Base-by-base conservation (phyloP, 2,888 invertebrate species). In the Torymus texanus region DNA sequence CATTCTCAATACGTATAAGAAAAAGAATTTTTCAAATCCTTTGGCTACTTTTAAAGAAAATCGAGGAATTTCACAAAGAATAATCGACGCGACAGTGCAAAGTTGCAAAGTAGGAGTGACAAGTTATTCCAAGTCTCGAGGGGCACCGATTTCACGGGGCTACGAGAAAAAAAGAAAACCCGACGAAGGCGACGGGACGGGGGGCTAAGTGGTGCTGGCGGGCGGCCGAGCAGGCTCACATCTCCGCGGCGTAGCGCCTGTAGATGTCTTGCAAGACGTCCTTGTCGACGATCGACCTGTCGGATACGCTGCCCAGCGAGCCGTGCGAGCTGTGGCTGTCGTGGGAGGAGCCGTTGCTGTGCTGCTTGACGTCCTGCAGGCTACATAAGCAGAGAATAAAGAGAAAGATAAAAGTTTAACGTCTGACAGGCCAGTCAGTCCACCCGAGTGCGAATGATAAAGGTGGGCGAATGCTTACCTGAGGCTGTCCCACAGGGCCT, bases 241-340 rank as follows among this genome's bases (percentile, higher is more conserved):
- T 85, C 73, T 84, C 84, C 75, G 82, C 82, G 78, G 79, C 85
- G 82, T 74, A 81, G 81, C 81, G 83, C 80, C 75, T 84, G 79
- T 72, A 84, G 83, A 71, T 84, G 83, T 82, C 72, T 63, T 81
- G 74, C 78, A 78, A 81, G 59, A 83, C 78, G 61, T 85, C 85
- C 80, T 85, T 84, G 74, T 84, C 84, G 73, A 86, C 82, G 82
- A 84, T 79, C 75, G 83, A 78, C 74, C 85, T 82, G 81, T 80
- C 82, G 73, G 83, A 84, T 61, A 77, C 78, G 70, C 82, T 83
- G 78, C 85, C 80, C 76, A 84, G 83, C 59, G 85, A 85, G 67
- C 83, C 85, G 75, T 86, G 87, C n/a, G 87, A 87, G 77, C 86
- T 85, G 79, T 86, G 86, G 74, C 85, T 86, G 71, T 87, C 86